Conservation (phyloP, 2,113 vertebrate species). For the Festucalex cinctus region DNA sequence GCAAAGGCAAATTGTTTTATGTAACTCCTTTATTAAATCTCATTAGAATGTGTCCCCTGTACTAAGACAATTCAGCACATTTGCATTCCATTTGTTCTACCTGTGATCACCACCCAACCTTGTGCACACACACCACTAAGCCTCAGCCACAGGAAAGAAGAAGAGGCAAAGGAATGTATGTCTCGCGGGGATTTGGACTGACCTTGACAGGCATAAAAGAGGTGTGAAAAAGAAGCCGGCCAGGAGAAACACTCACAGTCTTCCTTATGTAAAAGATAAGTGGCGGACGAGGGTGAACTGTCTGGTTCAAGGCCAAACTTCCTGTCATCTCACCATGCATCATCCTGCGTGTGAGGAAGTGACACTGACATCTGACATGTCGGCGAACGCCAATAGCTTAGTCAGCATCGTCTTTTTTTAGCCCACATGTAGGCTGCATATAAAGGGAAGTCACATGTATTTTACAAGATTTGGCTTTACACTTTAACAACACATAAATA, state of each 20-base stretch:
- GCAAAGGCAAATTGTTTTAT: background rate
- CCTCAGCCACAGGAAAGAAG: conserved; percentile 34
- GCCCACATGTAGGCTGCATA: conserved; percentile 10
- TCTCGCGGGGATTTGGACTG: conserved; percentile 9
- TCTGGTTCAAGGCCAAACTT: conserved; percentile 5
- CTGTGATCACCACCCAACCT: conserved; percentile 22
- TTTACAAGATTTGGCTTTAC: background rate
- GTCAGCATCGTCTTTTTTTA: conserved; percentile 46
- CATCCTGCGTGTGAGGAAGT: conserved; percentile 28
- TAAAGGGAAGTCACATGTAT: background rate
- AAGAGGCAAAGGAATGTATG: conserved; percentile 37
- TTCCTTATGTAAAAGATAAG: conserved; percentile 3
- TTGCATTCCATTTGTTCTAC: conserved; percentile 53
- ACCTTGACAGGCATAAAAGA: conserved; percentile 39
- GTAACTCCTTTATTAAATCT: background rate
- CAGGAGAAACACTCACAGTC: conserved; percentile 17
- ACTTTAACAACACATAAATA: background rate
- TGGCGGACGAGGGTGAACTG: background rate
- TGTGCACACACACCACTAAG: conserved; percentile 13
- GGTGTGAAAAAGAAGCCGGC: conserved; percentile 8
- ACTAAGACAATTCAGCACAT: conserved; percentile 20
- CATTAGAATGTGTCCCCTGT: background rate
- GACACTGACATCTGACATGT: conserved; percentile 29
- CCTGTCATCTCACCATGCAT: conserved; percentile 28
- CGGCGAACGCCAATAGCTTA: background rate